Conservation (phyloP, 2,113 vertebrate genomes). For the Catharus fuscescens region DNA sequence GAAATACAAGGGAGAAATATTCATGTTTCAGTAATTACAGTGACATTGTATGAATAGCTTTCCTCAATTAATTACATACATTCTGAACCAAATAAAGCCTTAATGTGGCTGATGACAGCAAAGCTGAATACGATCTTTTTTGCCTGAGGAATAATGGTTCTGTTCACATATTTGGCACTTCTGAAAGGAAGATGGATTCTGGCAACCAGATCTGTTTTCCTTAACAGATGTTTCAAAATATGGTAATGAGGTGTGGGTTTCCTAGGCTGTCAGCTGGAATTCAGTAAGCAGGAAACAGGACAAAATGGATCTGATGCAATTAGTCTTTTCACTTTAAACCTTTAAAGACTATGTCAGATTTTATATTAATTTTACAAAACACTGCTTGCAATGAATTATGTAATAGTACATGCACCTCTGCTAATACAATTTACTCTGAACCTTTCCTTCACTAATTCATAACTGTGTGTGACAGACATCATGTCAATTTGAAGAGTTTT, state of each 20-base stretch:
- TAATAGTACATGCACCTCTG: slow-evolving; percentile 1
- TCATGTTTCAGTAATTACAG: background rate
- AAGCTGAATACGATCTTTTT: background rate
- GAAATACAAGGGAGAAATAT: background rate
- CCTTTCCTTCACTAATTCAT: background rate
- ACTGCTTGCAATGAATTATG: slow-evolving; percentile 18
- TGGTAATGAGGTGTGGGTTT: slow-evolving; percentile 50
- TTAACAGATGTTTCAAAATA: slow-evolving; percentile 57
- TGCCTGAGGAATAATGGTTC: background rate
- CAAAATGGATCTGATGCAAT: slow-evolving; percentile 9
- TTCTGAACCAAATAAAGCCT: background rate
- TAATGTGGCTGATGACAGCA: background rate
- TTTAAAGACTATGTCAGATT: slow-evolving; percentile 7
- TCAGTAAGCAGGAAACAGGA: slow-evolving; percentile 7
- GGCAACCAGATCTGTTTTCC: slow-evolving; percentile 14
- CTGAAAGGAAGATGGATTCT: slow-evolving; percentile 35
- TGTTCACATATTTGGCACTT: background rate
- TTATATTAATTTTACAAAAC: slow-evolving; percentile 42
- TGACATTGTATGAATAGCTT: background rate
- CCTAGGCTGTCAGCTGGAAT: slow-evolving; percentile 53
- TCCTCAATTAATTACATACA: background rate
- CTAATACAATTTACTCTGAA: slow-evolving; percentile 3
- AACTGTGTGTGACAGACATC: background rate
- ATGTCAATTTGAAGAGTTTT: background rate
- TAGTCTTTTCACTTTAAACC: slow-evolving; percentile 20